Evolutionary conservation across 2,888 invertebrate species (phyloP).

Genomic region (Diploptera punctata): DNA sequence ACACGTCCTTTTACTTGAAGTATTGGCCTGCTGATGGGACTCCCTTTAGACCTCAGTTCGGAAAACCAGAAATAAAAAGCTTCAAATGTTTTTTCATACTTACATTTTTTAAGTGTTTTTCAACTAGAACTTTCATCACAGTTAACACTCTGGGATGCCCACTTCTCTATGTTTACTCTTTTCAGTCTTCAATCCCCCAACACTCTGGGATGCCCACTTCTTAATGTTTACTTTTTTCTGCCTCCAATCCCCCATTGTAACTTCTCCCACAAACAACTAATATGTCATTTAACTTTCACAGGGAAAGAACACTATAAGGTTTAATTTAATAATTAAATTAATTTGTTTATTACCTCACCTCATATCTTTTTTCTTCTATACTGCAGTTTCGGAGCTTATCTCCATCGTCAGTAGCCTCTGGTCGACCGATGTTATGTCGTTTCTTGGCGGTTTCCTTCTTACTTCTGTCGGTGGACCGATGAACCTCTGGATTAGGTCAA

Average conservation of each 20-base stretch:
- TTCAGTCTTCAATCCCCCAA: too few species aligned
- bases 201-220: not conserved
- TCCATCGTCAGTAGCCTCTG: too few species aligned
- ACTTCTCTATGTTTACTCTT: not conserved
- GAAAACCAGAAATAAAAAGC: not conserved
- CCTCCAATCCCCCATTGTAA: not conserved
- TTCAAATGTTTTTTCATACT: not conserved
- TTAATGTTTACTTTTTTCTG: not conserved
- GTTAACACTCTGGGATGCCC: not conserved
- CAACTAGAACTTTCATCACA: not conserved
- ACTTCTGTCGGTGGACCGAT: too few species aligned
- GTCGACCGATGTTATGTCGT: too few species aligned
- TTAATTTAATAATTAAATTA: too few species aligned
- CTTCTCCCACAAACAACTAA: not conserved
- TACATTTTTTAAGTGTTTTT: not conserved
- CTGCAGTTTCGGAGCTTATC: too few species aligned
- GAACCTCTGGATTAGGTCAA: too few species aligned
- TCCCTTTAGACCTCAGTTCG: not conserved
- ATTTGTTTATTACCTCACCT: too few species aligned
- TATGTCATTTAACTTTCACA: too few species aligned
- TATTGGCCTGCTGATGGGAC: not conserved
- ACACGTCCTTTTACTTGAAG: not conserved
- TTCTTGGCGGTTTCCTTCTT: too few species aligned
- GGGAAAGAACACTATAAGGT: too few species aligned
- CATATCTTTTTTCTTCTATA: too few species aligned